Evolutionary conservation across 2,888 invertebrate genomes (phyloP).

Genomic region (Drosophila pseudotalamancana): DNA sequence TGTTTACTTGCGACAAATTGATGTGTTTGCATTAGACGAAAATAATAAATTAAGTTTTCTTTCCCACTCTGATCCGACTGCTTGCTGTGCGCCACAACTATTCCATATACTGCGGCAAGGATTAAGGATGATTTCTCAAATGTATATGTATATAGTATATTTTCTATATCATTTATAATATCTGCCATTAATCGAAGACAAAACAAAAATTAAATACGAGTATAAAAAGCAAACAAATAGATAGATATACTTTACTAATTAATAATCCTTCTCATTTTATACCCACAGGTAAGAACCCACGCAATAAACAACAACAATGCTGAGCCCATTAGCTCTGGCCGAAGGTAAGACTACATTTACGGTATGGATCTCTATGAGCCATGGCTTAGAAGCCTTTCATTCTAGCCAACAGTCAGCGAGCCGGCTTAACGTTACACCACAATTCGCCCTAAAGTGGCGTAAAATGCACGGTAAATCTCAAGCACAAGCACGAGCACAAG

Average conservation of each 20-base stretch:
- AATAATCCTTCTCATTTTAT: conserved; percentile 23
- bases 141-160: too few species aligned
- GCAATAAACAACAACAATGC: conserved; percentile 31
- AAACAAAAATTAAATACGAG: conserved; percentile 1
- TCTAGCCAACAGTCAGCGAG: not conserved
- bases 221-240: conserved; percentile 15
- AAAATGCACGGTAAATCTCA: conserved; percentile 61
- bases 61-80: not conserved
- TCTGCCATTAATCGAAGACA: conserved; percentile 3
- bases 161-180: conserved; percentile 8
- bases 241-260: conserved; percentile 31
- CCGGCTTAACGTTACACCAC: conserved; percentile 21
- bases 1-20: conserved; percentile 78
- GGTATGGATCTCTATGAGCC: conserved; percentile 19
- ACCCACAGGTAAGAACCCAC: conserved; percentile 43
- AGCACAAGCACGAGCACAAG: conserved; percentile 35
- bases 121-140: conserved; percentile 1
- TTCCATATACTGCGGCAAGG: not conserved
- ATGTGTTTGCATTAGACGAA: conserved; percentile 74
- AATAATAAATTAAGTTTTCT: conserved; percentile 73
- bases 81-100: not conserved
- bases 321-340: conserved; percentile 37
- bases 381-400: conserved; percentile 17
- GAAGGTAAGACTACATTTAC: conserved; percentile 46
- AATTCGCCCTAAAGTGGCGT: conserved; percentile 46